Base-by-base conservation (phyloP, 2,888 invertebrate species). In the Maniola hyperantus region DNA sequence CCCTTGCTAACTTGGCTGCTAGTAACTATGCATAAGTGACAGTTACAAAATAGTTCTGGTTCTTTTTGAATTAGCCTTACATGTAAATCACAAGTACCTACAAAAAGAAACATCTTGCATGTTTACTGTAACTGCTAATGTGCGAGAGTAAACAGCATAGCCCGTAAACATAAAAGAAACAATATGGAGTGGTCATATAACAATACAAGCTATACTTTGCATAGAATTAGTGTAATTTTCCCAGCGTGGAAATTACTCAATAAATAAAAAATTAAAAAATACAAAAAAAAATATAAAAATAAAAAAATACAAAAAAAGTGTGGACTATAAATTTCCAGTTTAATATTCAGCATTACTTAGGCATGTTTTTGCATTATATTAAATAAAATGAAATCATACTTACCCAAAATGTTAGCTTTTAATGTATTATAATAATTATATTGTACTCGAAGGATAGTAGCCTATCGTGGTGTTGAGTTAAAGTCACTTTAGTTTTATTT, bases 221-320 rank as follows among this genome's bases (percentile, higher is more conserved):
- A 96, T 96, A 96, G 95, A 96, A 96, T 95, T 96, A 96, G 96
- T 96, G 96, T 94, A 95, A 95, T 96, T 96, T 96, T 96, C 95
- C 95, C 94, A 94, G 93, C 93, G 93, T 93, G 93, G 91, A 93
- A 93, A 92, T 92, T 91, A 92, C 91, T 92, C 81, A 82, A 83
- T 82, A 82, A 83, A 81, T 81, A 77, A 77, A 72, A 79, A 82
- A 78, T 81, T 81, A 78, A 78, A 77, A 82, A 79, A 79, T 79
- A 79, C 78, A 79, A 36, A 53, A 62, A 62, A 62, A 62, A 51
- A 62, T 42, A 42, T n/a, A 42, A 10, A 62, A 10, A 62, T 42
- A 77, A 77, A 75, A 78, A 82, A 83, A 80, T 77, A 72, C 62
- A 88, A 89, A 88, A 90, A 85, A 88, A 79, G 87, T 88, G 90